Evolutionary conservation across 1,140 invertebrate species (phyloP).

Genomic region (Drosophila bipectinata): DNA sequence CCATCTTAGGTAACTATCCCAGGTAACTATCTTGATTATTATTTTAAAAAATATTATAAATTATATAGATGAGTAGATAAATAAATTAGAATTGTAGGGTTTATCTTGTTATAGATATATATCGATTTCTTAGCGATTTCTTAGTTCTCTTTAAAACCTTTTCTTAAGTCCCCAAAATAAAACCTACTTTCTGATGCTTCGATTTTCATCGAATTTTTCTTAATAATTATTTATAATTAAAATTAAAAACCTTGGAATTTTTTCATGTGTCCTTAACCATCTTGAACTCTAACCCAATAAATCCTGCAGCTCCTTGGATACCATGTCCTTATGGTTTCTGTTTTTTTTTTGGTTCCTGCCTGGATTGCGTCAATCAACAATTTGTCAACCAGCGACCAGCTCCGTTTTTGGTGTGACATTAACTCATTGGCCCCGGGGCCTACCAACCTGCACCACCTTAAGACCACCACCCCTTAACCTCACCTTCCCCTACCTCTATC

Average conservation of each 20-base stretch:
- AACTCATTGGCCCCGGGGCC: conserved; percentile 5
- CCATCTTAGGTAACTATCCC: too few relatives aligned
- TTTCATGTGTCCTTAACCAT: neutral
- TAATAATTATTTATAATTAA: too few relatives aligned
- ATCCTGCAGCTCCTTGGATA: conserved; percentile 60
- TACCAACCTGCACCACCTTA: neutral
- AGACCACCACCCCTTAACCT: neutral
- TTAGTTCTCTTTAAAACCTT: neutral
- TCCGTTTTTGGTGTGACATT: conserved; percentile 24
- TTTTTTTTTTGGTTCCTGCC: conserved; percentile 1
- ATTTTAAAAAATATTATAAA: too few relatives aligned
- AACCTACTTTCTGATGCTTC: too few relatives aligned
- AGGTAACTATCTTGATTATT: too few relatives aligned
- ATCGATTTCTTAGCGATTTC: too few relatives aligned
- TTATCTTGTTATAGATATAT: too few relatives aligned
- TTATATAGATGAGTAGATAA: too few relatives aligned
- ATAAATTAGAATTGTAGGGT: too few relatives aligned
- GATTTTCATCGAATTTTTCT: too few relatives aligned
- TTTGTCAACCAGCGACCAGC: conserved; percentile 60
- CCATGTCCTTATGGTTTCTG: conserved; percentile 20
- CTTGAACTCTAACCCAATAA: conserved; percentile 6
- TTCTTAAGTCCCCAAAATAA: neutral
- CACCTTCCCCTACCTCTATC: neutral
- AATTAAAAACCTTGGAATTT: neutral
- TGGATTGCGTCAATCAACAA: conserved; percentile 77